Evolutionary conservation across 2,113 vertebrate species (phyloP), one percentile per base, ranked within the genome.

Genomic region (Scomber japonicus): DNA sequence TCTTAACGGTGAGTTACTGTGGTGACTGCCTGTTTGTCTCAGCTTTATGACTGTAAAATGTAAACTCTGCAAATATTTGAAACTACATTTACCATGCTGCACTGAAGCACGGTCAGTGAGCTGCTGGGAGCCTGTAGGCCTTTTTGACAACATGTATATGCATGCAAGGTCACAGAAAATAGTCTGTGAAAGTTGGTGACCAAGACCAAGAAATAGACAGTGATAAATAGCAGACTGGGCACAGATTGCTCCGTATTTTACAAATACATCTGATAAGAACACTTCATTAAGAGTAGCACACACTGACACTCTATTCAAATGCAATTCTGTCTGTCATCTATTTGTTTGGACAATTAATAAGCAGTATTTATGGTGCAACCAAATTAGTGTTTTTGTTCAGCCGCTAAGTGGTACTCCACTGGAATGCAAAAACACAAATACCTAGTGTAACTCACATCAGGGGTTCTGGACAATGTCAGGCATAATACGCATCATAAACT

Each of bases 31-130:
- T 12, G 54, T 46, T 74, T 62, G 61, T 62, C 40, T 51, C 44
- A 0, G 19, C 66, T 81, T 78, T 83, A 68, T 78, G 83, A 85
- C 80, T 83, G 90, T 90, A 90, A 87, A 89, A 89, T 77, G 55
- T 78, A 82, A 85, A 87, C 74, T 57, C 56, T 40, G 83, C 74
- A 88, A 92, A 89, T 72, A 67, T 74, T 84, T 67, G 65, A 51
- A 86, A 66, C 9, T 48, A 66, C 21, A 78, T 81, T 72, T 75
- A 53, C 74, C 40, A 8, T 24, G 35, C 45, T 46, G 24, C 55
- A 1, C 17, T 30, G 13, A 13, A 53, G 62, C 40, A 30, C 44
- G 45, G 50, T 4, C 17, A 27, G 13, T n/a, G 17, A 44, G 72
- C 44, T 62, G 64, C 31, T 50, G 71, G 55, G 66, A 55, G 14